Evolutionary conservation across 2,797 vertebrate species (phyloP).

Genomic region (Hippoglossus hippoglossus): DNA sequence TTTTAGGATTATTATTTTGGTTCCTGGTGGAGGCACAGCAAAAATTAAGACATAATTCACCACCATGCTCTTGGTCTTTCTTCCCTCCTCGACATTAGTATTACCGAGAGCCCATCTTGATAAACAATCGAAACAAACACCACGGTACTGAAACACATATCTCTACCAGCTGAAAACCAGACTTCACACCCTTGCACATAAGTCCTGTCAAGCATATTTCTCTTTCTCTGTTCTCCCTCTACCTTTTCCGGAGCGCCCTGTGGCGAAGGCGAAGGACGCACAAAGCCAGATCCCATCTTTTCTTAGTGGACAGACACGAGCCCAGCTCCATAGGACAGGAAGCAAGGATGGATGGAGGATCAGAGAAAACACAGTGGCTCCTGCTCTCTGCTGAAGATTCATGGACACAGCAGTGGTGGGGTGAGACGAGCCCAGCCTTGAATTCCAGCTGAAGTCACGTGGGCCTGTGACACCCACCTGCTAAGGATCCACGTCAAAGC

Average conservation of each 20-base stretch:
- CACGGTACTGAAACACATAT: neutral
- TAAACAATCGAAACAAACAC: neutral
- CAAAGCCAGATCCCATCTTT: slow-evolving; percentile 78
- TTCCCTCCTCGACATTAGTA: neutral
- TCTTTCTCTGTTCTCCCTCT: slow-evolving; percentile 27
- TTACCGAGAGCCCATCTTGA: neutral
- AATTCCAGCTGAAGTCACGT: slow-evolving; percentile 76
- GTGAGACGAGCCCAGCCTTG: slow-evolving; percentile 51
- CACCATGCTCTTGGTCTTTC: slow-evolving; percentile 3
- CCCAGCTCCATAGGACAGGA: slow-evolving; percentile 70
- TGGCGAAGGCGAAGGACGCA: slow-evolving; percentile 81
- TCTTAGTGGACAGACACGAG: slow-evolving; percentile 53
- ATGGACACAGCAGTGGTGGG: slow-evolving; percentile 11
- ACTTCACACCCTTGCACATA: slow-evolving; percentile 1
- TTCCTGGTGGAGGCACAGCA: too few relatives aligned
- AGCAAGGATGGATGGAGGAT: slow-evolving; percentile 6
- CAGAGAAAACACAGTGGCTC: slow-evolving; percentile 20
- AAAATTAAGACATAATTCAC: slow-evolving; percentile 12
- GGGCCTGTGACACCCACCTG: slow-evolving; percentile 74
- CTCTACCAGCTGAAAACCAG: neutral
- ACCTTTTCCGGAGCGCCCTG: slow-evolving; percentile 80
- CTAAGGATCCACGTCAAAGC: slow-evolving; percentile 48
- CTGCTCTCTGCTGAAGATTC: slow-evolving; percentile 27
- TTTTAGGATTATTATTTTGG: neutral
- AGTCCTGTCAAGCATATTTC: slow-evolving; percentile 13